Evolutionary conservation across 2,888 invertebrate genomes (phyloP), one percentile per base, ranked within the genome.

Genomic region (Acleris cristana): DNA sequence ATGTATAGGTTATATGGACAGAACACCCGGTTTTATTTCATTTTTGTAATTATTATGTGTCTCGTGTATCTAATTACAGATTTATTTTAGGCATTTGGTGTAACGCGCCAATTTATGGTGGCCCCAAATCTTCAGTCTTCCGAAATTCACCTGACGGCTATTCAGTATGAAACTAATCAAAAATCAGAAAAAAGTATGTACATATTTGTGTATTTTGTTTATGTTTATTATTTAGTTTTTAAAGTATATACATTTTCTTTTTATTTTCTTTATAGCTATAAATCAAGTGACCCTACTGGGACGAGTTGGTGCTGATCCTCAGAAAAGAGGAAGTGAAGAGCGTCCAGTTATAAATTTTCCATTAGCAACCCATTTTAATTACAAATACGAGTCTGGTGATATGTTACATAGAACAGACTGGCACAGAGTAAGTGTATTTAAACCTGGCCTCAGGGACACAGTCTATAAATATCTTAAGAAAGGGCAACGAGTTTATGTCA

Each of bases 311-410:
- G 95, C 94, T n/a, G 97, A 97, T 83, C 98, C 98, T 2, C 97
- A 98, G 83, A 95, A 96, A 80, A 95, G 97, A 73, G 98, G 98
- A 3, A 94, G 94, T 2, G 94, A 95, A 60, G 94, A 96, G 69
- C 97, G 97, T 85, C 98, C 98, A 3, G 97, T 98, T 26, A 95
- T 97, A 34, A 95, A 97, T 73, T 98, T 99, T 87, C 97, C 98
- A 0, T 79, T 99, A 62, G 98, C 98, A 4, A 99, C 98, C 26
- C 97, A 98, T 80, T 95, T 95, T 52, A 97, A 96, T 83, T 98
- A 97, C 85, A 96, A 95, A 80, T 95, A 96, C 87, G 96, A 96
- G 77, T 91, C 94, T 81, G 98, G 97, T 6, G 97, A 97, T 74
- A 94, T 96, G 79, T 89, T 96, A 61, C 97, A 98, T 82, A 95